phyloP scores from a whole-genome alignment of 2,113 vertebrate genomes.

The Genyomyrus donnyi region DNA sequence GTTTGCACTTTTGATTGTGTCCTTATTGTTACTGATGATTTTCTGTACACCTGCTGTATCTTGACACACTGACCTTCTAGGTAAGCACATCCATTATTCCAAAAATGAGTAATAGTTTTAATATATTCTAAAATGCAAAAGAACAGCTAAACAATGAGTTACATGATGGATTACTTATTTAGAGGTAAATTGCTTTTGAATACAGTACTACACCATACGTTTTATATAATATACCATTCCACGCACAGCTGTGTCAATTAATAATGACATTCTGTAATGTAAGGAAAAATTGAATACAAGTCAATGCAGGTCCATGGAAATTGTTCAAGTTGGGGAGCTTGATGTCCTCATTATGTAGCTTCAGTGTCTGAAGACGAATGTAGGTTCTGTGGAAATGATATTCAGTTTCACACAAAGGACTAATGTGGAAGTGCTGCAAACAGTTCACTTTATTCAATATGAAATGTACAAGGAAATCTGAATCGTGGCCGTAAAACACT shows the following conservation, averaged over 20 bases:
- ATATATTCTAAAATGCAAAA: neutral
- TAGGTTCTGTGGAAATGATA: constrained; percentile 18
- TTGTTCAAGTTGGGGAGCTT: constrained; percentile 6
- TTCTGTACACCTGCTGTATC: neutral
- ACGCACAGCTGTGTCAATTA: neutral
- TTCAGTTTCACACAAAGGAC: neutral
- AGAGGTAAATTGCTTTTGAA: neutral
- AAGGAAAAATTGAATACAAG: neutral
- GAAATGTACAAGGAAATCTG: neutral
- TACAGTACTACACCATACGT: neutral
- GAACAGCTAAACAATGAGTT: neutral
- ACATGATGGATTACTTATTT: neutral
- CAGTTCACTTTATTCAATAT: constrained; percentile 7
- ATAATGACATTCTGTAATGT: neutral
- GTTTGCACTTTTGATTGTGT: neutral
- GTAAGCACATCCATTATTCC: neutral
- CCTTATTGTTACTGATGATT: neutral
- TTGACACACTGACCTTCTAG: neutral
- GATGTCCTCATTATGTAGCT: constrained; percentile 10
- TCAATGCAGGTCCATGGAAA: neutral
- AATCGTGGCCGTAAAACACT: neutral
- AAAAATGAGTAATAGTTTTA: neutral
- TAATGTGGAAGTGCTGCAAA: neutral
- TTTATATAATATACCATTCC: neutral
- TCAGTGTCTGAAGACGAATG: constrained; percentile 9